phyloP scores from a whole-genome alignment of 1,140 invertebrate genomes.

The Zelostemma sp. region DNA sequence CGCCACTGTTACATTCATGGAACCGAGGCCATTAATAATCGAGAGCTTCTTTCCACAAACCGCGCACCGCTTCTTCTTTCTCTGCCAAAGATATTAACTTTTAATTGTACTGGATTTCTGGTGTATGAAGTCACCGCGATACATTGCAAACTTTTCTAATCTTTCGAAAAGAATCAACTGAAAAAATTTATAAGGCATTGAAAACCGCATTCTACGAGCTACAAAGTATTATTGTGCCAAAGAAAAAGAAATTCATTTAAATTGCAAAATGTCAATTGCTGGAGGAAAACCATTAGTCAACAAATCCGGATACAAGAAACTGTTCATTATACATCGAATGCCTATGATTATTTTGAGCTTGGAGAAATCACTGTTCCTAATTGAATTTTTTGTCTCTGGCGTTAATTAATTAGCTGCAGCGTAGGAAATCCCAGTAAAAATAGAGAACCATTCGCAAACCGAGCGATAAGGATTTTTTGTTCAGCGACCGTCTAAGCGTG shows the following conservation, averaged over 20 bases:
- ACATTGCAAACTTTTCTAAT: slow-evolving; percentile 19
- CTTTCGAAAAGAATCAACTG: too few species aligned
- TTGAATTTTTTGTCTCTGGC: not conserved
- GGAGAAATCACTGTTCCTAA: not conserved
- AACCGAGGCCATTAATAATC: slow-evolving; percentile 47
- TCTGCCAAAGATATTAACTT: slow-evolving; percentile 25
- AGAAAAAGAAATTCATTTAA: not conserved
- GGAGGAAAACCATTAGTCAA: too few species aligned
- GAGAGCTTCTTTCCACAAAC: slow-evolving; percentile 18
- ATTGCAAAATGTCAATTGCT: too few species aligned
- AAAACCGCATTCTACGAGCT: too few species aligned
- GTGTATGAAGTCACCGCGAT: slow-evolving; percentile 13
- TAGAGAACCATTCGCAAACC: not conserved
- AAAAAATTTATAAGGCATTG: too few species aligned
- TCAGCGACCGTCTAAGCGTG: slow-evolving; percentile 28
- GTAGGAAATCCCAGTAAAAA: not conserved
- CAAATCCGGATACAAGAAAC: too few species aligned
- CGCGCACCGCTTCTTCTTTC: slow-evolving; percentile 36
- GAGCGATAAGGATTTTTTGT: not conserved
- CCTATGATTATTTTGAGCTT: not conserved
- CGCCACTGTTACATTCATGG: slow-evolving; percentile 47
- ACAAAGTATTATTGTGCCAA: too few species aligned
- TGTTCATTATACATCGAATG: not conserved
- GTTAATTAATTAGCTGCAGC: not conserved
- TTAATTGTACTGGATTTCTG: slow-evolving; percentile 37